Conservation (phyloP, 2,888 invertebrate genomes). For the Leptarthrus brevirostris region DNA sequence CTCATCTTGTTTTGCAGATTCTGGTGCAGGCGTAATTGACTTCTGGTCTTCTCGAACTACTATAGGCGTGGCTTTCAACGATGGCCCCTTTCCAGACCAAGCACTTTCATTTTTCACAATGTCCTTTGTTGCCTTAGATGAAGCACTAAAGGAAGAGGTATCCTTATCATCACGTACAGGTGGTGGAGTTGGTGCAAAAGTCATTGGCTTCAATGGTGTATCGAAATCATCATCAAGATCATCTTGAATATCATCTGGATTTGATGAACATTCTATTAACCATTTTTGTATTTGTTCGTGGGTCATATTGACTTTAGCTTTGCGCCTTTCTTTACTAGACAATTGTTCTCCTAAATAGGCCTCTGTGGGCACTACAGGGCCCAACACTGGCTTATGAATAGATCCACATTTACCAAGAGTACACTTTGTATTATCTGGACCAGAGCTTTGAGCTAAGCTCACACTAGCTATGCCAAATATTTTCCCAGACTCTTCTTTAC, state of each 20-base stretch:
- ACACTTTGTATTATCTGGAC: slow-evolving; percentile 67
- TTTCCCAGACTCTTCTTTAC: slow-evolving; percentile 67
- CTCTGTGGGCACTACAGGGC: slow-evolving; percentile 67
- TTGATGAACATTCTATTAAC: slow-evolving; percentile 71
- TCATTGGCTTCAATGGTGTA: slow-evolving; percentile 63
- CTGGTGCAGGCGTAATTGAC: slow-evolving; percentile 8
- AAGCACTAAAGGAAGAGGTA: slow-evolving; percentile 63
- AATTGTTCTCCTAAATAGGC: slow-evolving; percentile 65
- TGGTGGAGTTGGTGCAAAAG: slow-evolving; percentile 63
- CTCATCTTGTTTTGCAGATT: slow-evolving; percentile 30
- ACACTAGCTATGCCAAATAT: slow-evolving; percentile 68
- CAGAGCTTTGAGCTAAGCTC: slow-evolving; percentile 66
- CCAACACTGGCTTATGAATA: slow-evolving; percentile 66
- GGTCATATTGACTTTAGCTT: slow-evolving; percentile 77
- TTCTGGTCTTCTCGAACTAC: slow-evolving; percentile 58
- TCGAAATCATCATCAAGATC: slow-evolving; percentile 66
- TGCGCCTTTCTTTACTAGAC: slow-evolving; percentile 66
- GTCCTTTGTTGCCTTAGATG: slow-evolving; percentile 64
- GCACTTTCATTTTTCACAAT: slow-evolving; percentile 63
- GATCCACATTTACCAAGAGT: slow-evolving; percentile 67
- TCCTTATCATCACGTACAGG: slow-evolving; percentile 62
- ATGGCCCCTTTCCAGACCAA: slow-evolving; percentile 67
- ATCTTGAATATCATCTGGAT: slow-evolving; percentile 67
- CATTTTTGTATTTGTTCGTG: slow-evolving; percentile 78
- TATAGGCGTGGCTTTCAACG: slow-evolving; percentile 65